Percentiles rank a stretch among this genome's conserved stretches.
Conservation (phyloP, 2,113 vertebrate species). For the Mus pahari region DNA sequence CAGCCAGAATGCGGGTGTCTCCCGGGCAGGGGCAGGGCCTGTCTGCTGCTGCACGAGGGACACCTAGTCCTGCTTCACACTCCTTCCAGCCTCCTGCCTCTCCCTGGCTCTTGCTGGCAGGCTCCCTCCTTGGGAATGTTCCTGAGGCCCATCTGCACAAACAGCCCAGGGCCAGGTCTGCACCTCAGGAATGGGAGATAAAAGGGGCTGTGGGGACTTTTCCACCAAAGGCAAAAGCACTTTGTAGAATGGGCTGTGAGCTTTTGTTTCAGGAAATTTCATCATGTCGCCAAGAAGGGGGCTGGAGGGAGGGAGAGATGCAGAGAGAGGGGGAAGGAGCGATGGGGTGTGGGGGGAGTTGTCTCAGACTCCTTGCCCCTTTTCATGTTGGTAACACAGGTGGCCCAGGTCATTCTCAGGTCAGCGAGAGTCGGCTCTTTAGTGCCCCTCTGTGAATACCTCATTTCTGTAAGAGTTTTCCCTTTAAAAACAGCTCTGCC, state of each 20-base stretch:
- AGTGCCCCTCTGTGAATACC: conserved; percentile 89
- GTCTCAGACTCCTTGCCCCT: conserved; percentile 86
- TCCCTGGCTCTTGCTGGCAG: conserved; percentile 80
- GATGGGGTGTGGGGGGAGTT: conserved; percentile 73
- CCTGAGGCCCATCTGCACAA: conserved; percentile 90
- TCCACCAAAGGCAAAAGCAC: conserved; percentile 87
- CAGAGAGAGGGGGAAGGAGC: conserved; percentile 71
- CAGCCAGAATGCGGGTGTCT: neutral
- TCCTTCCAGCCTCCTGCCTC: conserved; percentile 79
- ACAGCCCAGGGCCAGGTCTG: conserved; percentile 88
- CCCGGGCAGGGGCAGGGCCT: conserved; percentile 45
- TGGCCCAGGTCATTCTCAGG: conserved; percentile 87
- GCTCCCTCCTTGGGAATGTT: conserved; percentile 87
- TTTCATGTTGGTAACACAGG: conserved; percentile 87
- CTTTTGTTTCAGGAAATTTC: conserved; percentile 92
- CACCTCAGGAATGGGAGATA: conserved; percentile 89
- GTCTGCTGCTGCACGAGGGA: conserved; percentile 55
- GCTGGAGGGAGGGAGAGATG: neutral
- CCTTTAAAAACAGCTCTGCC: conserved; percentile 86
- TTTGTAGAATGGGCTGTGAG: conserved; percentile 88
- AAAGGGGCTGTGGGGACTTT: conserved; percentile 89
- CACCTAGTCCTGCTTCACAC: conserved; percentile 70
- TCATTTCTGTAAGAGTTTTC: conserved; percentile 87
- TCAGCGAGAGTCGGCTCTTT: conserved; percentile 87
- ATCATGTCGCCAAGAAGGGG: conserved; percentile 89